phyloP scores from a whole-genome alignment of 2,113 vertebrate genomes.

The Toxostoma redivivum region DNA sequence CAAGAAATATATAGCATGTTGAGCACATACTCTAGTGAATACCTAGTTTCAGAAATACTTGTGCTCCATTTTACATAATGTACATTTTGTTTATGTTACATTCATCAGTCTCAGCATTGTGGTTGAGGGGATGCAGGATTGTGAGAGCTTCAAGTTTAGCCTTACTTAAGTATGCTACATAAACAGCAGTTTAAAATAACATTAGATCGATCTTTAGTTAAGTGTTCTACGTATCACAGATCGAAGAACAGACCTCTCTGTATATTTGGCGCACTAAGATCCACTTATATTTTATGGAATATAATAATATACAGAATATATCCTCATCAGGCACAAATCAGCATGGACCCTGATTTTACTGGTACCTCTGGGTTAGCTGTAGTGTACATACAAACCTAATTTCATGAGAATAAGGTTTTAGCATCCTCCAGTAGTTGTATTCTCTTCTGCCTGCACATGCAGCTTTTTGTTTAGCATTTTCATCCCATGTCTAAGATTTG shows the following conservation, averaged over 20 bases:
- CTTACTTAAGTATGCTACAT: background rate
- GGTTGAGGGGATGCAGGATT: background rate
- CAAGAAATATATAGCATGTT: background rate
- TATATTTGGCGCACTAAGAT: background rate
- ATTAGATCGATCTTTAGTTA: background rate
- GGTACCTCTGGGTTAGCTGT: background rate
- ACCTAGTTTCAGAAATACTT: background rate
- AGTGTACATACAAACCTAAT: background rate
- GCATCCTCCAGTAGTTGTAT: background rate
- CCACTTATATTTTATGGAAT: background rate
- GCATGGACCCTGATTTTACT: background rate
- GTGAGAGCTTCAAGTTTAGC: background rate
- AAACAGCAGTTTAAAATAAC: background rate
- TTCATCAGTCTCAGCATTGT: background rate
- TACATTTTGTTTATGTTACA: background rate
- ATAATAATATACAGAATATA: background rate
- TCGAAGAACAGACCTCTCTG: fast-evolving
- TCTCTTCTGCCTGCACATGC: background rate
- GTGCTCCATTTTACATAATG: background rate
- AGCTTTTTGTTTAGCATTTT: background rate
- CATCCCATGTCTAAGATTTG: background rate
- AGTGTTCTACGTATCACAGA: background rate
- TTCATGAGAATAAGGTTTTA: background rate
- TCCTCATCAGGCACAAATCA: background rate
- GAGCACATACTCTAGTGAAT: background rate